Percentiles rank a stretch among this genome's conserved stretches.
Evolutionary conservation across 2,113 vertebrate genomes (phyloP).

Genomic region (Tautogolabrus adspersus): DNA sequence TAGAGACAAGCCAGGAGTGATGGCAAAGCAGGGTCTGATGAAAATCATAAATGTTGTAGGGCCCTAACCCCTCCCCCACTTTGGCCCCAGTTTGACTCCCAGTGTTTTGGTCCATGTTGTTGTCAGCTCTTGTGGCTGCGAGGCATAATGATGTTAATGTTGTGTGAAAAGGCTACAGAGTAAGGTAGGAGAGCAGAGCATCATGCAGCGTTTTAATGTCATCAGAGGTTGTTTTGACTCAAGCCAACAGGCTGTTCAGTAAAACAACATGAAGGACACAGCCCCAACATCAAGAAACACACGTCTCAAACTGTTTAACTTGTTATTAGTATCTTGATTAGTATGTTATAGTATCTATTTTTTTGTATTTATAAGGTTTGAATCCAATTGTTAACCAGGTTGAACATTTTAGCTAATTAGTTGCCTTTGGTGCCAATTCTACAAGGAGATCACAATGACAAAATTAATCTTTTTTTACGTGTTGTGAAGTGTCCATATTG

Average conservation of each 20-base stretch:
- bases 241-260: slow-evolving; percentile 43
- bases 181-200: slow-evolving; percentile 13
- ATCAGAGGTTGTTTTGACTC: slow-evolving; percentile 40
- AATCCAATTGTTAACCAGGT: too few relatives aligned
- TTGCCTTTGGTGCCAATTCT: too few relatives aligned
- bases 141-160: slow-evolving; percentile 68
- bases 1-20: slow-evolving; percentile 56
- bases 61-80: slow-evolving; percentile 14
- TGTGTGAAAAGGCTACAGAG: slow-evolving; percentile 71
- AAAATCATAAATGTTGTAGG: slow-evolving; percentile 65
- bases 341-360: not conserved
- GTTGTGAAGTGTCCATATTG: too few relatives aligned
- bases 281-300: not conserved
- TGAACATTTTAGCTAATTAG: too few relatives aligned
- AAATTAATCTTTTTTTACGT: too few relatives aligned
- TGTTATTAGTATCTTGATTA: not conserved
- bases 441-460: too few relatives aligned
- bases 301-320: not conserved
- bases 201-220: slow-evolving; percentile 54
- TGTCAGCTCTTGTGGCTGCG: slow-evolving; percentile 44
- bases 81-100: slow-evolving; percentile 54
- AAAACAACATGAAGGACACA: slow-evolving; percentile 15
- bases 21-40: slow-evolving; percentile 46
- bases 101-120: slow-evolving; percentile 25
- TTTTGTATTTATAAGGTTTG: not conserved